Percentiles rank a stretch among this genome's conserved stretches.
phyloP scores from a whole-genome alignment of 2,797 vertebrate genomes.

The Melanotaenia trifasciata region DNA sequence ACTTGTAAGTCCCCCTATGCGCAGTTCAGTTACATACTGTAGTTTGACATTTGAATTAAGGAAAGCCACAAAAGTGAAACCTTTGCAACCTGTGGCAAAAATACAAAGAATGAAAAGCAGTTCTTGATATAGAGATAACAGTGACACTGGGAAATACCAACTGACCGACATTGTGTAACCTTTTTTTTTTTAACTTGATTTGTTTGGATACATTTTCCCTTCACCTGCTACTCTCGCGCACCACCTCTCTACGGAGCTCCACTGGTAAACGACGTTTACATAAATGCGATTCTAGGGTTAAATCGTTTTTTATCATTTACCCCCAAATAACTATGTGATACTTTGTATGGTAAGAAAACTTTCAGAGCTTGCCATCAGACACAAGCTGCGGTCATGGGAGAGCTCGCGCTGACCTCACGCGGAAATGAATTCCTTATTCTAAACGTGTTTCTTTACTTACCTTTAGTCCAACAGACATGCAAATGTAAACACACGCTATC shows the following conservation, averaged over 20 bases:
- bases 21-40: not conserved
- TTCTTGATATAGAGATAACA: too few relatives aligned
- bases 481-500: not conserved
- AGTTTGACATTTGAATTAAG: not conserved
- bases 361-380: not conserved
- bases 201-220: not conserved
- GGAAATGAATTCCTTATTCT: conserved; percentile 65
- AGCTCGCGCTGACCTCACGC: conserved; percentile 54
- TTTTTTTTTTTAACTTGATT: not conserved
- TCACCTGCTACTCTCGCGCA: conserved; percentile 46
- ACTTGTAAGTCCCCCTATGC: not conserved
- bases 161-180: not conserved
- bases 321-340: not conserved
- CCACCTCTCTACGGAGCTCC: not conserved
- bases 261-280: not conserved
- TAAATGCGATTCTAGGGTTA: conserved; percentile 25
- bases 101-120: not conserved
- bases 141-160: too few relatives aligned
- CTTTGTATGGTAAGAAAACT: not conserved
- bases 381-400: conserved; percentile 33
- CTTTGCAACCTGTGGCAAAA: not conserved
- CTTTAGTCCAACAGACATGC: not conserved
- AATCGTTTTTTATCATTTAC: not conserved
- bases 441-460: not conserved
- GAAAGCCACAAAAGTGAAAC: not conserved